phyloP scores from a whole-genome alignment of 2,888 invertebrate genomes.

The Cremastinae sp. region DNA sequence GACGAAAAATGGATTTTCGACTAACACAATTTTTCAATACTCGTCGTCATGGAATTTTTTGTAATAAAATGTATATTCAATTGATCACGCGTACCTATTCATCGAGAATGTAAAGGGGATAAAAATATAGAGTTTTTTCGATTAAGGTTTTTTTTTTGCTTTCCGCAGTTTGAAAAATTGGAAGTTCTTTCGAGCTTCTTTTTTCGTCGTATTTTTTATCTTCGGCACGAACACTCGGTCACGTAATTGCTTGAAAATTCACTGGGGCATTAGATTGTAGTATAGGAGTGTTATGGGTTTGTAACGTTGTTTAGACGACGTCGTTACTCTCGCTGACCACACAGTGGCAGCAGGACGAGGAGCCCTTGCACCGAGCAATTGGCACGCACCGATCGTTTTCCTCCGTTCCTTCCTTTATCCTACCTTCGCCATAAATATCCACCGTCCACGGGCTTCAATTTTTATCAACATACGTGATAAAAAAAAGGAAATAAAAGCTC shows the following conservation, averaged over 20 bases:
- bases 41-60: no score
- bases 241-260: constrained; percentile 19
- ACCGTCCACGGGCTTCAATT: no score
- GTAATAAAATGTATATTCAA: no score
- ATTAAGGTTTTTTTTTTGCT: no score
- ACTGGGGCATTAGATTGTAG: background rate
- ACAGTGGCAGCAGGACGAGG: constrained; percentile 57
- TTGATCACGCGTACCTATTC: no score
- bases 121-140: no score
- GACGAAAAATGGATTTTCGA: no score
- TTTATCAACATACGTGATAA: constrained; percentile 39
- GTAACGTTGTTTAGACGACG: constrained; percentile 41
- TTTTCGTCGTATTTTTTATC: background rate
- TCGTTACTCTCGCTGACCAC: constrained; percentile 58
- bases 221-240: background rate
- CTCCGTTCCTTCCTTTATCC: constrained; percentile 37
- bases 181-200: no score
- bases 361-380: constrained; percentile 59
- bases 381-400: constrained; percentile 64
- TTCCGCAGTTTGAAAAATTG: no score
- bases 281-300: background rate
- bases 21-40: no score
- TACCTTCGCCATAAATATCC: constrained; percentile 11
- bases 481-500: no score
- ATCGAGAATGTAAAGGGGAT: no score